phyloP scores from a whole-genome alignment of 2,113 vertebrate species.

The Oceanites oceanicus region DNA sequence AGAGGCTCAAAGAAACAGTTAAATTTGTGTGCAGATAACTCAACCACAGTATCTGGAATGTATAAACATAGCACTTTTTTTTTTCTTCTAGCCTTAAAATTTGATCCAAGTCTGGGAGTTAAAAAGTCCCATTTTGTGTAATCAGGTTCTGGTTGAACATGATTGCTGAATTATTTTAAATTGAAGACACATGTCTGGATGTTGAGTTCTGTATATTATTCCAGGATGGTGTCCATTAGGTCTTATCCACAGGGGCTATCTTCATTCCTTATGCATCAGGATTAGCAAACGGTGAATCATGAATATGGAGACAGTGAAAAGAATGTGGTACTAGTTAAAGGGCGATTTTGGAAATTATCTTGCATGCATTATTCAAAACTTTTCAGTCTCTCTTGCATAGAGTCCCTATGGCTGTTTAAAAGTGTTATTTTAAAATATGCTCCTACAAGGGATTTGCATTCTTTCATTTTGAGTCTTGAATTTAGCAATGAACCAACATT shows the following conservation, averaged over 20 bases:
- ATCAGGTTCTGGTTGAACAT: slow-evolving; percentile 86
- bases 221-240: slow-evolving; percentile 83
- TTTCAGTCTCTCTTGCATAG: slow-evolving; percentile 54
- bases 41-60: slow-evolving; percentile 74
- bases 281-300: slow-evolving; percentile 75
- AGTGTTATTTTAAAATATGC: slow-evolving; percentile 55
- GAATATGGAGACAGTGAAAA: slow-evolving; percentile 73
- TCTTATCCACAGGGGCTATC: slow-evolving; percentile 82
- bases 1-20: slow-evolving; percentile 72
- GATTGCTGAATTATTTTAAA: slow-evolving; percentile 88
- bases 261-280: slow-evolving; percentile 78
- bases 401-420: slow-evolving; percentile 62
- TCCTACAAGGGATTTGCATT: slow-evolving; percentile 58
- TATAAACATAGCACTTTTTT: slow-evolving; percentile 71
- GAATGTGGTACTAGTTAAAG: slow-evolving; percentile 79
- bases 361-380: slow-evolving; percentile 77
- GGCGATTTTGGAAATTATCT: slow-evolving; percentile 75
- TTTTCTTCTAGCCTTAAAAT: slow-evolving; percentile 73
- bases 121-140: slow-evolving; percentile 86
- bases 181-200: slow-evolving; percentile 85
- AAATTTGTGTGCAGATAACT: slow-evolving; percentile 71
- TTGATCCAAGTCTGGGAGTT: slow-evolving; percentile 83
- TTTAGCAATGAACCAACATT: slow-evolving; percentile 68
- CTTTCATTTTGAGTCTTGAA: slow-evolving; percentile 60
- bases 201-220: slow-evolving; percentile 78